A percentile compares a stretch with the other conserved stretches of the same genome.
These are phyloP conservation scores for Catharus bicknelli DNA, from an alignment of 2,113 vertebrate species.

Conservation along the genomic window DNA sequence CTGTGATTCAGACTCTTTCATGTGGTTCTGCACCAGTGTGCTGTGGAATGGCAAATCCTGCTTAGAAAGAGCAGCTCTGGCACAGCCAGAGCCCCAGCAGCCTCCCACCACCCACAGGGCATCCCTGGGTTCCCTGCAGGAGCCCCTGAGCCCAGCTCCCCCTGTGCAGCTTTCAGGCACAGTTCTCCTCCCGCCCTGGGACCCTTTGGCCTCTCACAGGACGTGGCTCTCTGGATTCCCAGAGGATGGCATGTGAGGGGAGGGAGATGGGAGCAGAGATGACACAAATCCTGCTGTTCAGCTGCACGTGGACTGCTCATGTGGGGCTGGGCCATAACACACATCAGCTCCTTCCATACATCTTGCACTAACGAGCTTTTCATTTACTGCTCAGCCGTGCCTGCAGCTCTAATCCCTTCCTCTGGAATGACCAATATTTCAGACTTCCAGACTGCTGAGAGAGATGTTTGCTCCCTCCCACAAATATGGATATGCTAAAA, in stretches of 20 bases:
- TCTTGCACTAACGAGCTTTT: not conserved
- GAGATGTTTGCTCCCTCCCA: slow-evolving; percentile 5
- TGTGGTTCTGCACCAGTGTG: accelerated
- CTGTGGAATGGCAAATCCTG: not conserved
- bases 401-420: not conserved
- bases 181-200: not conserved
- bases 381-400: not conserved
- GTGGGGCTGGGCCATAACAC: not conserved
- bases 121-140: not conserved
- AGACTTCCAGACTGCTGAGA: not conserved
- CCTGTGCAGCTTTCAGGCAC: not conserved
- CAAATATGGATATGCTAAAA: not conserved
- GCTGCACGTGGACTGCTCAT: accelerated
- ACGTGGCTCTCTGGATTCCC: not conserved
- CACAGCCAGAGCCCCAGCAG: not conserved
- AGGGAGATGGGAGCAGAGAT: not conserved
- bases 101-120: not conserved
- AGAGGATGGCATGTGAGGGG: not conserved
- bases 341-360: not conserved
- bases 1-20: not conserved
- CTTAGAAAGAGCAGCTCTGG: not conserved
- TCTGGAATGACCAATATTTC: not conserved
- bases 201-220: not conserved
- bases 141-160: not conserved
- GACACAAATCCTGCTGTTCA: not conserved